Base-by-base conservation (phyloP, 2,797 vertebrate species). In the Oophaga sylvatica region DNA sequence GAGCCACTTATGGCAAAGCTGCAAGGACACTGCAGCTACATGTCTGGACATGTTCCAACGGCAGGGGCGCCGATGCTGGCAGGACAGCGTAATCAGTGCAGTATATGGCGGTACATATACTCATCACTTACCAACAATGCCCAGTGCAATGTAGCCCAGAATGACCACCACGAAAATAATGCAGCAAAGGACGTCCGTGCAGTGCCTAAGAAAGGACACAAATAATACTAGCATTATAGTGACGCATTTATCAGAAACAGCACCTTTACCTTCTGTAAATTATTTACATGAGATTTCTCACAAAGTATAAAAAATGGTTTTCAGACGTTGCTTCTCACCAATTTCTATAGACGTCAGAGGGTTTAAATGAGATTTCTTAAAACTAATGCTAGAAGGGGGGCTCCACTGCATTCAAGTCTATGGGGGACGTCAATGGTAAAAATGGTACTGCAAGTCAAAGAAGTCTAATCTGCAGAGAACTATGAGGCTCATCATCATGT, bases 141-240 rank as follows among this genome's bases (percentile, higher is more conserved):
- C 97, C 93, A 99, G 94, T 35, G 95, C 91, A 88, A 97, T 96
- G 95, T 99, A 99, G 91, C 96, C 96, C 56, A 97, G 91, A 94
- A 99, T 96, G 94, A 97, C 95, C 63, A 96, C 90, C 90, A 97
- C 91, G 93, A 99, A 99, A 94, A 98, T 93, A 88, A 97, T 91
- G 90, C 97, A 98, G 95, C 97, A 99, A 79, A 97, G 57, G 90
- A 98, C 87, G 45, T 99, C 98, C 65, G 98, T 99, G 94, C 97
- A 98, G 92, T 90, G 94, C 95, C 97, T 99, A 90, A 90, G 92
- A 92, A 88, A 93, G 3, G 17, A 68, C 11, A 83, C 35, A 67
- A 70, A 22, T 1, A 45, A 83, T 6, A 65, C 63, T 35, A 35
- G 20, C 20, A 31, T 3, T n/a, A 45, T 1, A 57, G 20, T 16